Conservation (phyloP, 2,888 invertebrate genomes). For the Pocota personata region DNA sequence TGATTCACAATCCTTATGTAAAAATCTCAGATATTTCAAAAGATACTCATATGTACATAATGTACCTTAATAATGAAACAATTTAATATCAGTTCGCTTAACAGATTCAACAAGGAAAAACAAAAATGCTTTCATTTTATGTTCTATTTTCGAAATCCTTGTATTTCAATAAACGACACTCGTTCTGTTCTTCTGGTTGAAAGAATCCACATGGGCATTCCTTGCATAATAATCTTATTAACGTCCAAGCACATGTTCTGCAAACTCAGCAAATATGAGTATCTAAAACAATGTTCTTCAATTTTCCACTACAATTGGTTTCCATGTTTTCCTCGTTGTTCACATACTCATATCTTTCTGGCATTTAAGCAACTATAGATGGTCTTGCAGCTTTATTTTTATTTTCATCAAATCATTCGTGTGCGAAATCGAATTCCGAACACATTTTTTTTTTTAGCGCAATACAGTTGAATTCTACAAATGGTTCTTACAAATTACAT, state of each 20-base stretch:
- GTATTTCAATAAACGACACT: neutral
- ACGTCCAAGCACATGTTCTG: conserved; percentile 2
- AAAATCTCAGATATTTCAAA: too few relatives aligned
- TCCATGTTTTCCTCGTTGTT: neutral
- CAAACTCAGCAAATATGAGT: conserved; percentile 1
- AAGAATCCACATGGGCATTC: neutral
- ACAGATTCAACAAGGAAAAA: neutral
- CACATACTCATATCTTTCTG: neutral
- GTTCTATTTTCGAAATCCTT: neutral
- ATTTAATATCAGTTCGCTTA: neutral
- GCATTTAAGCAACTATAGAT: neutral
- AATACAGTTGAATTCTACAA: conserved; percentile 1
- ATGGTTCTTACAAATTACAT: neutral
- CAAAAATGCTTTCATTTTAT: too few relatives aligned
- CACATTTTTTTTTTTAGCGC: neutral
- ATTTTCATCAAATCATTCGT: neutral
- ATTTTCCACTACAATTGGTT: conserved; percentile 44
- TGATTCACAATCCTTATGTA: too few relatives aligned
- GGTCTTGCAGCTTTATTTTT: neutral
- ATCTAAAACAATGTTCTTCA: conserved; percentile 36
- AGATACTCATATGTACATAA: too few relatives aligned
- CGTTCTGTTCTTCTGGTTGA: neutral
- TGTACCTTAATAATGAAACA: neutral
- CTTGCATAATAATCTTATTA: neutral
- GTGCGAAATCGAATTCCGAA: conserved; percentile 54